Evolutionary conservation across 2,113 vertebrate genomes (phyloP).

Genomic region (Pluvialis apricaria): DNA sequence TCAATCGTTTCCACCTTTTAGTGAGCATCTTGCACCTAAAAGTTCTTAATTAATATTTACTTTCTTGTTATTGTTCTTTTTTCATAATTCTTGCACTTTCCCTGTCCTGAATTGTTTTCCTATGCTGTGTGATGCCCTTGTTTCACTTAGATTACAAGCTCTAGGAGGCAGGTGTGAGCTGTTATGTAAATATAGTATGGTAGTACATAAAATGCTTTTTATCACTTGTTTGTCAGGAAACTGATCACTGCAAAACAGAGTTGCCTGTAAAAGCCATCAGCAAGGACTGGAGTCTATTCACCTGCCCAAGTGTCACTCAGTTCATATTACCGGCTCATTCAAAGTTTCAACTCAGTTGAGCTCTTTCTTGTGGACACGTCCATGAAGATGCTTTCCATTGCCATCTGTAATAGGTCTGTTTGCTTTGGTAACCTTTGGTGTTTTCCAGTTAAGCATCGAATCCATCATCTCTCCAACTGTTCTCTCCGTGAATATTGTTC

Average conservation of each 20-base stretch:
- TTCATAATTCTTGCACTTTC: not conserved
- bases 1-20: not conserved
- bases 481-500: not conserved
- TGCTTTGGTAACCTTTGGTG: not conserved
- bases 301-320: not conserved
- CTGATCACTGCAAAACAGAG: not conserved
- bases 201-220: not conserved
- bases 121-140: not conserved
- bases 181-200: not conserved
- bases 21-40: not conserved
- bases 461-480: not conserved
- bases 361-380: not conserved
- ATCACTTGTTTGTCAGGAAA: not conserved
- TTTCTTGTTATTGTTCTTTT: not conserved
- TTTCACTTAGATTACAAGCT: not conserved
- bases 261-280: not conserved
- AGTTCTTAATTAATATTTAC: not conserved
- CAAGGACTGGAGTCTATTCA: not conserved
- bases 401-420: not conserved
- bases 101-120: not conserved
- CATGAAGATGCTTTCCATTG: not conserved
- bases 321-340: not conserved
- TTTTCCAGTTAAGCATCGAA: not conserved
- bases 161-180: not conserved
- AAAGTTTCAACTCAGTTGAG: not conserved